Conservation (phyloP, 1,140 invertebrate species). For the Tribolium castaneum region DNA sequence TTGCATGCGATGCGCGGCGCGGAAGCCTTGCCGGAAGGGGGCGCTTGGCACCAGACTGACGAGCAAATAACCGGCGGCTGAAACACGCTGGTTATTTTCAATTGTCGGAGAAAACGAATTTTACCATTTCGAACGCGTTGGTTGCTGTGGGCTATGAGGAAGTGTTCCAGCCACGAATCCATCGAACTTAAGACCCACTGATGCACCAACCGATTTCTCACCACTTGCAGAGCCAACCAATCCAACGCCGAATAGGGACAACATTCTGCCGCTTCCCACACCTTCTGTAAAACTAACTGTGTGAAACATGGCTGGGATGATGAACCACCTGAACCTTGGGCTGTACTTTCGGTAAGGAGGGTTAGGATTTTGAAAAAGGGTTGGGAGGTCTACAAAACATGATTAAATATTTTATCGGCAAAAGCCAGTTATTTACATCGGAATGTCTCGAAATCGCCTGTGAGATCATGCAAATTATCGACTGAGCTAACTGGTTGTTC, state of each 20-base stretch:
- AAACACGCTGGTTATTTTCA: constrained; percentile 47
- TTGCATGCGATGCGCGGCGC: constrained; percentile 70
- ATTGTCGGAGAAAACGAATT: no score
- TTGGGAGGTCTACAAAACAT: constrained; percentile 72
- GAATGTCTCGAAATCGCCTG: constrained; percentile 89
- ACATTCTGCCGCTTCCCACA: constrained; percentile 91
- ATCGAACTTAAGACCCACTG: constrained; percentile 88
- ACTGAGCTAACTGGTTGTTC: constrained; percentile 87
- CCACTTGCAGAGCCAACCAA: constrained; percentile 87
- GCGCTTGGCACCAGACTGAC: constrained; percentile 89
- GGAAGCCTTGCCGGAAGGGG: constrained; percentile 88
- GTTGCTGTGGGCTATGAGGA: constrained; percentile 86
- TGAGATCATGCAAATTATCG: constrained; percentile 88
- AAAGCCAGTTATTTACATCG: constrained; percentile 71
- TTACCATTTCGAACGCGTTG: constrained; percentile 84
- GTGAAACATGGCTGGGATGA: constrained; percentile 89
- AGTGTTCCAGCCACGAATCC: constrained; percentile 91
- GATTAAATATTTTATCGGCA: no score
- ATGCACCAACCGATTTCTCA: constrained; percentile 89
- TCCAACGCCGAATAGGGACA: constrained; percentile 91
- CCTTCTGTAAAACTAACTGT: constrained; percentile 84
- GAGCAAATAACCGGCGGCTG: constrained; percentile 85
- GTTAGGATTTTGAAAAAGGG: constrained; percentile 93
- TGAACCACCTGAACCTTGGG: constrained; percentile 71
- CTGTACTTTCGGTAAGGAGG: constrained; percentile 76